These are phyloP conservation scores for Aphidius ervi DNA, from an alignment of 1,140 invertebrate species.

Conservation along the genomic window DNA sequence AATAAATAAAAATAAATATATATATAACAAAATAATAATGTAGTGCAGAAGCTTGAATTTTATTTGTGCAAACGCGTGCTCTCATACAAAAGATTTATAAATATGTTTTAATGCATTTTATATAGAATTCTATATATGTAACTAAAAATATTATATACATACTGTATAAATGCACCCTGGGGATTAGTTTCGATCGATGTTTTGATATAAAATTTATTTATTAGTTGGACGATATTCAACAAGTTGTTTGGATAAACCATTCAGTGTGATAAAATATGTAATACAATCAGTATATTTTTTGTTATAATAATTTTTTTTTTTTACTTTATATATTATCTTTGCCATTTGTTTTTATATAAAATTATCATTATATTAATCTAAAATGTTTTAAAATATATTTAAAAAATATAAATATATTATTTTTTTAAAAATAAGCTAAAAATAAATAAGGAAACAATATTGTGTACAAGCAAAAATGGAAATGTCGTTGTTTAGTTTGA, in stretches of 20 bases:
- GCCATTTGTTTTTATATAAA: too few species aligned
- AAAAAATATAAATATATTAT: too few species aligned
- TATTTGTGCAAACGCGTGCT: conserved; percentile 27
- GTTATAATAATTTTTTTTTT: too few species aligned
- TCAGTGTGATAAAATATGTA: conserved; percentile 10
- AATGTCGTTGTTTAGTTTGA: conserved; percentile 35
- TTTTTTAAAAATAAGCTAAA: too few species aligned
- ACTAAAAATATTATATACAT: too few species aligned
- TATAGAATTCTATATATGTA: neutral
- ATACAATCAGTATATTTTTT: neutral
- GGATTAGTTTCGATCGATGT: conserved; percentile 8
- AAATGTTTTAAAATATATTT: too few species aligned
- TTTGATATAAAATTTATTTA: conserved; percentile 15
- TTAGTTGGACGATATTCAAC: conserved; percentile 7
- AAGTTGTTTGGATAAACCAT: conserved; percentile 6
- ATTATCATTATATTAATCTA: too few species aligned
- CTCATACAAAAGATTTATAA: neutral
- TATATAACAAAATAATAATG: neutral
- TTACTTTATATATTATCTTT: too few species aligned
- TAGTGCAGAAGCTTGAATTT: conserved; percentile 18
- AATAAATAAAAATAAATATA: too few species aligned
- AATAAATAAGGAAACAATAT: neutral
- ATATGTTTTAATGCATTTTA: neutral
- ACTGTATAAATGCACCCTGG: conserved; percentile 1
- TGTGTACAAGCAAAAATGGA: conserved; percentile 28